Evolutionary conservation across 2,888 invertebrate species (phyloP).

Genomic region (Ethmia dodecea): DNA sequence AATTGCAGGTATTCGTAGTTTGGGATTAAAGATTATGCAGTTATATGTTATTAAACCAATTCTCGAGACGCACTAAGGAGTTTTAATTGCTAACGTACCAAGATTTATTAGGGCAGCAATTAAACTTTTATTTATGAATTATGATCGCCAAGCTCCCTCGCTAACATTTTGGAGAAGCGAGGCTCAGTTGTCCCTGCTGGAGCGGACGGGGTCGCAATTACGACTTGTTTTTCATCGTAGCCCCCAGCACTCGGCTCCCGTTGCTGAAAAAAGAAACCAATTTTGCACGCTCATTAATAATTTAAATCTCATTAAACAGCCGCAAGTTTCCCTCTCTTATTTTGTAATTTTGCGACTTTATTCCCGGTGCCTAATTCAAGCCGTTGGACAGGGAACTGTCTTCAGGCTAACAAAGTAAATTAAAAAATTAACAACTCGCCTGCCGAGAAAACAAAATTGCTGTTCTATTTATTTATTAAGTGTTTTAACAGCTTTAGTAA

Average conservation of each 20-base stretch:
- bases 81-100: constrained; percentile 43
- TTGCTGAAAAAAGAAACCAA: constrained; percentile 70
- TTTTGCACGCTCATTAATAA: constrained; percentile 77
- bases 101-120: constrained; percentile 48
- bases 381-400: constrained; percentile 36
- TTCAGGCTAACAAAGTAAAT: constrained; percentile 9
- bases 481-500: no score
- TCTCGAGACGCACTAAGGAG: constrained; percentile 21
- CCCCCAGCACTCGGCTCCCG: constrained; percentile 46
- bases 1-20: no score
- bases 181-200: constrained; percentile 10
- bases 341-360: constrained; percentile 56
- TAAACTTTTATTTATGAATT: constrained; percentile 55
- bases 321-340: constrained; percentile 62
- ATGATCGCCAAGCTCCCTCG: constrained; percentile 37
- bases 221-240: constrained; percentile 59
- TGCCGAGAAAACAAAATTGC: no score
- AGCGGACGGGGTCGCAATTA: constrained; percentile 64
- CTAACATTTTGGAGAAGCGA: constrained; percentile 26
- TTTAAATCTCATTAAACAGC: constrained; percentile 77
- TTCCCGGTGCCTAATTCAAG: constrained; percentile 48
- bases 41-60: no score
- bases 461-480: no score
- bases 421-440: constrained; percentile 9
- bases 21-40: no score